These are phyloP conservation scores for Chrysocyon brachyurus DNA, from an alignment of 2,797 vertebrate genomes.

Conservation along the genomic window DNA sequence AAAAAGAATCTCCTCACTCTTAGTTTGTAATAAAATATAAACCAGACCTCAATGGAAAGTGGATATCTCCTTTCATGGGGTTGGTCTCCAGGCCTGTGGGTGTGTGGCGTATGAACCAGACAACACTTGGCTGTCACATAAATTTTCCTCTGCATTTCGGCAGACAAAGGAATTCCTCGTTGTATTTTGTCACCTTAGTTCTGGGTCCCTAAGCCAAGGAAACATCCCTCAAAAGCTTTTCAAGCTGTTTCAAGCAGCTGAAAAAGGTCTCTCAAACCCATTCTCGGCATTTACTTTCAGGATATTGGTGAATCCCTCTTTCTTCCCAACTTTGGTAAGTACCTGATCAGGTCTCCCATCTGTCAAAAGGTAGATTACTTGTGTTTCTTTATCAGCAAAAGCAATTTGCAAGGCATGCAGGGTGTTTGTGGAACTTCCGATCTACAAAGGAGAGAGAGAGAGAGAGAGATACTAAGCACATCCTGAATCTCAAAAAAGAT, in stretches of 20 bases:
- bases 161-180: conserved; percentile 27
- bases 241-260: not conserved
- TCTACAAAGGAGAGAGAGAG: conserved; percentile 80
- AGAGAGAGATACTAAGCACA: not conserved
- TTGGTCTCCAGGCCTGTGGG: not conserved
- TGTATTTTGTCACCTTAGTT: conserved; percentile 33
- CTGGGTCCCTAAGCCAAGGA: not conserved
- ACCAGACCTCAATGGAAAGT: not conserved
- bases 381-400: conserved; percentile 87
- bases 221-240: not conserved
- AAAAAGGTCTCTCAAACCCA: not conserved
- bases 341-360: conserved; percentile 93
- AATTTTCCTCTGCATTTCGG: not conserved
- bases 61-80: not conserved
- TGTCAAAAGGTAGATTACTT: conserved; percentile 91
- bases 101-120: not conserved
- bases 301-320: not conserved
- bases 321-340: conserved; percentile 35
- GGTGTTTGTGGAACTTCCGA: conserved; percentile 91
- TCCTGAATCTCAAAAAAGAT: not conserved
- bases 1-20: not conserved
- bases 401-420: conserved; percentile 89
- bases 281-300: conserved; percentile 35
- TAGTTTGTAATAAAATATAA: conserved; percentile 50
- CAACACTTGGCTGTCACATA: not conserved